Evolutionary conservation across 2,113 vertebrate species (phyloP), one percentile per base, ranked within the genome.

Genomic region (Forbesichthys agassizii): DNA sequence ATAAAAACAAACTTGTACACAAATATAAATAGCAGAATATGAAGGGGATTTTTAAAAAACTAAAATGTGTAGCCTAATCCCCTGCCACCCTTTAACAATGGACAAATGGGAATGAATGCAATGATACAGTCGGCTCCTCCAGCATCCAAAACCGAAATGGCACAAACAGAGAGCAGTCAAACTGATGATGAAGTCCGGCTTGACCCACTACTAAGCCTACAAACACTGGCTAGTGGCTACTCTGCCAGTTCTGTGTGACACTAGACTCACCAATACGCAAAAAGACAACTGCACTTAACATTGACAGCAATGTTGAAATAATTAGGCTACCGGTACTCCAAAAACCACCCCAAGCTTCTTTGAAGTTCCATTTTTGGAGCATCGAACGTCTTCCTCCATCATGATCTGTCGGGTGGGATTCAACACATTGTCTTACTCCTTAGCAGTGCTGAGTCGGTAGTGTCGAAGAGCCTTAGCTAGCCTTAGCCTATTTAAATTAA

Each of bases 101-200:
- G 27, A 42, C 36, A 42, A 42, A 42, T 42, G 4, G 0, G 7
- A 42, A 42, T 42, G 5, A 42, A 42, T 42, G 36, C 36, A 9
- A 94, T 93, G 94, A 96, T 97, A 97, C 96, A 96, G 78, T 97
- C 97, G 46, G 95, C 95, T 67, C 96, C 96, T 1, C 96, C 96
- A 0, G 95, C 96, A 16, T 97, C 95, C 86, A 97, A 87, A 0
- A 95, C 95, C 96, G 96, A 96, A 33, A 97, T 96, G 65, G 96
- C 96, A 16, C 96, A 97, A 42, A 97, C 93, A 0, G 95, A 97
- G 42, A 97, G 87, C 62, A 0, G 96, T 97, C 95, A 97, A 95
- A 48, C 91, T 91, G 8, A 97, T 97, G 91, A 97, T 97, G 85
- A 97, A 92, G 83, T 14, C 96, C 96, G 0, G 94, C 92, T 3